Base-by-base conservation (phyloP, 1,140 invertebrate genomes). In the Tetraneura akinire region DNA sequence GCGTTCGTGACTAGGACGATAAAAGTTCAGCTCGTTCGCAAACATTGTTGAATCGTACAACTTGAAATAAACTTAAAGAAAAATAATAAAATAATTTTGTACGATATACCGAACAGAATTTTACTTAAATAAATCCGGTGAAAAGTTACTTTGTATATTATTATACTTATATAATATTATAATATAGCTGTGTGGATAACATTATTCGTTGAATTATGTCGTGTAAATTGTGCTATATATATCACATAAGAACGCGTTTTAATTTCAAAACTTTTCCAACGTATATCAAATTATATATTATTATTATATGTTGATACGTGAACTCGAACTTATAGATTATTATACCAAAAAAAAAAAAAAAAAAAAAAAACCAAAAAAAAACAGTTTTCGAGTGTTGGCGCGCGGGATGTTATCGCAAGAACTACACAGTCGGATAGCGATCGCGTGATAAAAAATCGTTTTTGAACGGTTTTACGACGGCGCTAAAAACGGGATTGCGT, bases 181-280 rank as follows among this genome's bases (percentile, higher is more conserved):
- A 23, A 57, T 57, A 23, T 23, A 57, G 21, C 14, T 26, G 21
- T 23, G 32, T 37, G 3, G 32, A 4, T 4, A 37, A 37, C 8
- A 37, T 37, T 37, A n/a, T n/a, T n/a, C n/a, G 32, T 37, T 3
- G 32, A 37, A 37, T 37, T 37, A 18, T 9, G 16, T 9, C 18
- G 3, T 62, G 29, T 62, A 9, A 62, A 62, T 18, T 32, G 16
- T 5, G 26, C 18, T 3, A 32, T n/a, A n/a, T n/a, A n/a, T n/a
- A n/a, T n/a, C n/a, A 32, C 11, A 32, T 32, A 62, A 62, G 10
- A 62, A 32, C 60, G 60, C 60, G 29, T 62, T 62, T 62, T 62
- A 26, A 62, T 62, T 62, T 62, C 16, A 62, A 62, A 62, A 62
- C 6, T 62, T 62, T 47, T 62, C 29, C 14, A 29, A 60, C 13